Evolutionary conservation across 2,888 invertebrate genomes (phyloP).

Genomic region (Microctonus aethiopoides): DNA sequence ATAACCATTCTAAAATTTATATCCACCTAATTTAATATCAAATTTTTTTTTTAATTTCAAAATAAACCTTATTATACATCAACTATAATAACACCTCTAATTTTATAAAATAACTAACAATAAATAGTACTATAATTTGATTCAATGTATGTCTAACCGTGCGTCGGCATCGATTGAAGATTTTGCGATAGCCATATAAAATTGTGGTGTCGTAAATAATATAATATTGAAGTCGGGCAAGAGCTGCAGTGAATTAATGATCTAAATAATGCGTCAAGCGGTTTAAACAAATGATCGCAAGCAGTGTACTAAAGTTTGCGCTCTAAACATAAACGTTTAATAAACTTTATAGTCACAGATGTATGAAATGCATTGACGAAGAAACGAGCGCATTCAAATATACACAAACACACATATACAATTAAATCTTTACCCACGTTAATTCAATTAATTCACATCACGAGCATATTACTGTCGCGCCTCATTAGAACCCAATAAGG

Average conservation of each 20-base stretch:
- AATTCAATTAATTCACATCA: constrained; percentile 39
- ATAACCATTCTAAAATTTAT: too few relatives aligned
- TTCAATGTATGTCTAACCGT: not conserved
- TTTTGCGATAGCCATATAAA: constrained; percentile 13
- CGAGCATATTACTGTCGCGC: constrained; percentile 39
- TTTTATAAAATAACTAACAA: not conserved
- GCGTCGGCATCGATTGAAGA: constrained; percentile 14
- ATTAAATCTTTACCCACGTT: constrained; percentile 8
- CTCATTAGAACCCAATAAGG: constrained; percentile 33
- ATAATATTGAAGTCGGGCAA: not conserved
- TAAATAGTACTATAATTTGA: not conserved
- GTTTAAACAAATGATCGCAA: constrained; percentile 1
- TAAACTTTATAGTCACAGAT: constrained; percentile 10
- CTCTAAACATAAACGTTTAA: constrained; percentile 10
- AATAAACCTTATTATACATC: not conserved
- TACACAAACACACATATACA: not conserved
- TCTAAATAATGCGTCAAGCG: constrained; percentile 1
- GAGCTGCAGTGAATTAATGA: constrained; percentile 12
- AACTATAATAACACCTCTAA: not conserved
- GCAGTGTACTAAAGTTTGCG: not conserved
- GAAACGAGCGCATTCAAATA: not conserved
- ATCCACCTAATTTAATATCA: too few relatives aligned
- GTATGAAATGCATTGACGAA: not conserved
- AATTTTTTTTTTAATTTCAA: not conserved
- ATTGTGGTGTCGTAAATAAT: constrained; percentile 17